Base-by-base conservation (phyloP, 2,113 vertebrate genomes). In the Eulemur rufifrons region DNA sequence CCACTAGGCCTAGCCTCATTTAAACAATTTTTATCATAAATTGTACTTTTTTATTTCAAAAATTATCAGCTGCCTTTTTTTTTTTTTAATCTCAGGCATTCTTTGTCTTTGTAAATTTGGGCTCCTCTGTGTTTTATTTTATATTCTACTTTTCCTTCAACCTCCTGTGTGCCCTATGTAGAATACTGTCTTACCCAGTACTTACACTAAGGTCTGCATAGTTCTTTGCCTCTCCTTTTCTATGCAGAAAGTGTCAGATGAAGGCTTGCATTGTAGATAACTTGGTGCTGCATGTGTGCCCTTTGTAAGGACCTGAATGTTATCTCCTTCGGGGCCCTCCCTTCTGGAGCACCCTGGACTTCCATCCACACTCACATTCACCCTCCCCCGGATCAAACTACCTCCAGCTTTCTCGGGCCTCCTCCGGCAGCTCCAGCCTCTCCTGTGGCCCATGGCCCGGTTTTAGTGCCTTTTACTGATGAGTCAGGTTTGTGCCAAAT, bases 231-330 rank as follows among this genome's bases (percentile, higher is more conserved):
- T 73, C 25, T 77, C 39, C 37, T 78, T 52, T 80, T 78, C 89
- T 11, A 37, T 27, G 11, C 61, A 17, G 74, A 63, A 45, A 32
- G 68, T 86, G 96, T 85, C 92, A 76, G 85, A 91, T 93, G 96
- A 98, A 96, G 91, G 95, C 76, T 73, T 74, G 95, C 86, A 89
- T 94, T 97, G 94, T 95, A 25, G 96, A 59, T n/a, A 8, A 5
- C n/a, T 76, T 4, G 25, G 18, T 73, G 86, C 42, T 89, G 78
- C 69, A 54, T 34, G 6, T 63, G 59, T 73, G 93, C 37, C 89
- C 95, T 94, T 89, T 95, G 95, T 95, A n/a, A 71, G 91, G 89
- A 76, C 89, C 73, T 96, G 97, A 98, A 97, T 97, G 97, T 97
- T 97, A 97, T 97, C 98, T 78, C 52, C 12, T 25, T 54, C 20